phyloP scores from a whole-genome alignment of 2,888 invertebrate genomes.

The Scotopteryx bipunctaria region DNA sequence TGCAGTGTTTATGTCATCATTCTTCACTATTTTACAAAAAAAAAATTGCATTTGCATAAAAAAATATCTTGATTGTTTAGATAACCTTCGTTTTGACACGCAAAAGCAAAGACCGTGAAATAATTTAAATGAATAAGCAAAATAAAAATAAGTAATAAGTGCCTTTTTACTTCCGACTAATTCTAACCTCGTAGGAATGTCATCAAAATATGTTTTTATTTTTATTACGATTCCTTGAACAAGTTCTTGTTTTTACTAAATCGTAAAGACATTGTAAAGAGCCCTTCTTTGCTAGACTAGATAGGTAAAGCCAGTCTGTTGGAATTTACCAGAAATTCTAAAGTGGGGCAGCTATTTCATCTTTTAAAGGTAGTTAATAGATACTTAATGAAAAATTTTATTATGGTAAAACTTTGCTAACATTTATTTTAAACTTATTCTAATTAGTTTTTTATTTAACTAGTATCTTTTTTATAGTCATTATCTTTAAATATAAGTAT shows the following conservation, averaged over 20 bases:
- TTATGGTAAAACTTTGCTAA: too few species aligned
- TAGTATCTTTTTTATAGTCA: too few species aligned
- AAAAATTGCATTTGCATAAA: not conserved
- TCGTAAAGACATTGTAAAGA: too few species aligned
- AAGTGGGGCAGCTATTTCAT: too few species aligned
- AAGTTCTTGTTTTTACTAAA: not conserved
- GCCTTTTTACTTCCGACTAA: conserved; percentile 4
- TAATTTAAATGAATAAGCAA: conserved; percentile 14
- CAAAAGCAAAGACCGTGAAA: conserved; percentile 24
- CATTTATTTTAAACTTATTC: too few species aligned
- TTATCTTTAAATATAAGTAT: too few species aligned
- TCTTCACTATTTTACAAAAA: not conserved
- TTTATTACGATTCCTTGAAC: conserved; percentile 4
- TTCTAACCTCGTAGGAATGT: conserved; percentile 10
- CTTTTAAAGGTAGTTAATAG: too few species aligned
- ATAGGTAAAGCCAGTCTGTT: too few species aligned
- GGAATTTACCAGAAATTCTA: too few species aligned
- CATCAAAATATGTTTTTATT: not conserved
- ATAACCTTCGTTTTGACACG: conserved; percentile 16
- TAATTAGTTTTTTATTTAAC: too few species aligned
- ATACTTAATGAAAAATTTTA: too few species aligned
- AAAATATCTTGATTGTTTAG: conserved; percentile 5
- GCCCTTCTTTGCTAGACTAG: too few species aligned
- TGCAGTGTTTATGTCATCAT: not conserved
- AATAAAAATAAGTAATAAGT: conserved; percentile 1